phyloP scores from a whole-genome alignment of 2,888 invertebrate genomes.

The Sphinx pinastri region DNA sequence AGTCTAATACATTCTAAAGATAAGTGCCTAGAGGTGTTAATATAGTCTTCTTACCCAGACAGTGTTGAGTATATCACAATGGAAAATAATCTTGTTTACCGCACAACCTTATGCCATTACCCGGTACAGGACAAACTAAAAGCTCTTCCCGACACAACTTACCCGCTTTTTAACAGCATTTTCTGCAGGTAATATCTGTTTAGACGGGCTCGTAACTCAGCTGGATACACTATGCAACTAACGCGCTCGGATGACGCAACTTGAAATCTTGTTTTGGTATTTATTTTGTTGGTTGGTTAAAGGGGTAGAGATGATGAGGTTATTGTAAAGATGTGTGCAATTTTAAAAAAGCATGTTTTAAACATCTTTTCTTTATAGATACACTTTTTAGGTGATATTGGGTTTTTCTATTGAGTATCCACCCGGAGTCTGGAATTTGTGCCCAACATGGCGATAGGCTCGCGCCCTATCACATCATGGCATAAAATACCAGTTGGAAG shows the following conservation, averaged over 20 bases:
- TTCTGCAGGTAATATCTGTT: background rate
- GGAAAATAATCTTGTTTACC: background rate
- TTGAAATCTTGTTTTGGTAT: background rate
- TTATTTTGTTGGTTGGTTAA: background rate
- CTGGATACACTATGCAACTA: background rate
- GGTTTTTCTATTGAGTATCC: no score
- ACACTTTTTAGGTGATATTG: no score
- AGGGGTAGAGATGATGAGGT: no score
- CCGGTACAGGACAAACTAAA: background rate
- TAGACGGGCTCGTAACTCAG: background rate
- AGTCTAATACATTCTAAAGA: no score
- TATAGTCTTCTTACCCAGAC: background rate
- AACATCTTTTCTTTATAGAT: no score
- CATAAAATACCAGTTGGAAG: no score
- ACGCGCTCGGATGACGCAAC: background rate
- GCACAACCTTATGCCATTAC: background rate
- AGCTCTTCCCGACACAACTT: background rate
- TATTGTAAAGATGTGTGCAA: no score
- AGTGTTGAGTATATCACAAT: background rate
- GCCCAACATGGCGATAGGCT: no score
- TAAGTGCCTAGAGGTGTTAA: no score
- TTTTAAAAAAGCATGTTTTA: no score
- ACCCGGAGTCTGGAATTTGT: no score
- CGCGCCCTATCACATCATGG: no score
- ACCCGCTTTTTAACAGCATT: background rate